Conservation (phyloP, 2,888 invertebrate species). For the Melieria omissa region DNA sequence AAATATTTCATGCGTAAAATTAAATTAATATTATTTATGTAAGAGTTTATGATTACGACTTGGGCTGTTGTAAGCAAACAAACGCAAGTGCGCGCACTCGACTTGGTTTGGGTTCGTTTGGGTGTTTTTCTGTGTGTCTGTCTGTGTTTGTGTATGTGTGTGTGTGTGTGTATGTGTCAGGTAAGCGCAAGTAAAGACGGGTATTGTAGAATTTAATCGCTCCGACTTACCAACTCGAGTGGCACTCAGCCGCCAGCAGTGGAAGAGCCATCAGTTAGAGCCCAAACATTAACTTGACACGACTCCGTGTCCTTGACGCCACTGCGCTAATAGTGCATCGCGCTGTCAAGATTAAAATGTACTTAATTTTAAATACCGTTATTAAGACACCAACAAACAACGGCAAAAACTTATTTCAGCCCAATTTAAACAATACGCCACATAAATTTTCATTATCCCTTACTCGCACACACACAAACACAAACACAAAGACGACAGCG, state of each 20-base stretch:
- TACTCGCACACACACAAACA: not conserved
- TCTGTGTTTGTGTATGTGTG: constrained; percentile 4
- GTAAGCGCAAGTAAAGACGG: constrained; percentile 14
- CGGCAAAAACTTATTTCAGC: constrained; percentile 43
- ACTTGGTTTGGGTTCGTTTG: not conserved
- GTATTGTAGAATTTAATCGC: constrained; percentile 48
- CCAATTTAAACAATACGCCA: constrained; percentile 43
- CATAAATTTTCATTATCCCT: constrained; percentile 42
- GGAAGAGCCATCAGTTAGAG: no score
- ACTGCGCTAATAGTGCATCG: no score
- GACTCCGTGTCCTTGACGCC: no score
- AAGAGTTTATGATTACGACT: constrained; percentile 45
- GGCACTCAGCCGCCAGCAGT: not conserved
- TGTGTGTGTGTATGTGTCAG: constrained; percentile 17
- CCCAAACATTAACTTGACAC: no score
- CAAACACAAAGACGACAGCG: not conserved
- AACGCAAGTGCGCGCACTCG: not conserved
- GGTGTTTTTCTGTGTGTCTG: not conserved
- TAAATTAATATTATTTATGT: constrained; percentile 58
- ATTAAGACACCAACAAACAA: constrained; percentile 31
- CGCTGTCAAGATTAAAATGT: no score
- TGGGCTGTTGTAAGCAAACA: constrained; percentile 9
- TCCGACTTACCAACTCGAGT: constrained; percentile 30
- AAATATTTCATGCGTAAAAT: constrained; percentile 57
- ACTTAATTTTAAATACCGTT: no score